A percentile compares a stretch with the other conserved stretches of the same genome.
Conservation (phyloP, 2,113 vertebrate genomes). For the Scomber scombrus region DNA sequence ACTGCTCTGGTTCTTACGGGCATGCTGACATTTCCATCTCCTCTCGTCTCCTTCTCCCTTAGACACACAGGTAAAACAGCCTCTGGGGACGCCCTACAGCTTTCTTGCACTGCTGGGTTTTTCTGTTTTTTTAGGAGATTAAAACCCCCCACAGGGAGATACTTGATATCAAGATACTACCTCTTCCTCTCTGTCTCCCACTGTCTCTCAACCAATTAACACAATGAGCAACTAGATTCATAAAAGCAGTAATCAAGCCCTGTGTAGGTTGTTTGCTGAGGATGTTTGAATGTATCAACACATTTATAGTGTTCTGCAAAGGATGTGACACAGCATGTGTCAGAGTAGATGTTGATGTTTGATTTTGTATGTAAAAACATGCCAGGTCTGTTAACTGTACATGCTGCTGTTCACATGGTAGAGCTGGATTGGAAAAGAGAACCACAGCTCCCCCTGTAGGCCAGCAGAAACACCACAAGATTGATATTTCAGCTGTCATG, state of each 20-base stretch:
- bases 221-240: slow-evolving; percentile 10
- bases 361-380: slow-evolving; percentile 5
- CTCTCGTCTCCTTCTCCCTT: neutral
- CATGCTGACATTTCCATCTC: slow-evolving; percentile 1
- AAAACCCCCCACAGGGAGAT: slow-evolving; percentile 16
- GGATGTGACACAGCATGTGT: slow-evolving; percentile 16
- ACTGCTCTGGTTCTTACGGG: neutral
- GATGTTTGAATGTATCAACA: slow-evolving; percentile 6
- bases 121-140: slow-evolving; percentile 36
- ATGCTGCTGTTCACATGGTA: slow-evolving; percentile 6
- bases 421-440: slow-evolving; percentile 41
- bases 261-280: slow-evolving; percentile 8
- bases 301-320: neutral
- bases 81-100: slow-evolving; percentile 8
- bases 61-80: slow-evolving; percentile 27
- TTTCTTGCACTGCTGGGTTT: slow-evolving; percentile 24
- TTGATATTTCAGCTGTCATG: neutral
- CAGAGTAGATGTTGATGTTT: slow-evolving; percentile 5
- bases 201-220: slow-evolving; percentile 40
- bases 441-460: slow-evolving; percentile 75
- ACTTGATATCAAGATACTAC: slow-evolving; percentile 17
- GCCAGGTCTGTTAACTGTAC: slow-evolving; percentile 8
- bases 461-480: slow-evolving; percentile 17
- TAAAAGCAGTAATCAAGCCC: slow-evolving; percentile 20
- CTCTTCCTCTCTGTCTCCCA: neutral